Evolutionary conservation across 2,113 vertebrate genomes (phyloP).

Genomic region (Alethe diademata): DNA sequence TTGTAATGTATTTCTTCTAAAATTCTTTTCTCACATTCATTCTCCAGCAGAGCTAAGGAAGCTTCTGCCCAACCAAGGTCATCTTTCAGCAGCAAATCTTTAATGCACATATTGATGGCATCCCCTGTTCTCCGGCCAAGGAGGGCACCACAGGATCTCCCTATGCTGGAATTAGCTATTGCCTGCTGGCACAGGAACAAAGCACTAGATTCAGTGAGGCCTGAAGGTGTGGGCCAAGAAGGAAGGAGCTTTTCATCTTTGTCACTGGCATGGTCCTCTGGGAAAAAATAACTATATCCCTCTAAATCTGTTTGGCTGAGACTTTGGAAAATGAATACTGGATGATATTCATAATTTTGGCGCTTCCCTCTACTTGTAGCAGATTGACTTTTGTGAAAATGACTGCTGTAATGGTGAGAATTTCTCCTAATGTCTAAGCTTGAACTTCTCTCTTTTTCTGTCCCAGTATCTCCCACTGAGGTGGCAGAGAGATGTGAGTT

Average conservation of each 20-base stretch:
- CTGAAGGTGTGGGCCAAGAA: slow-evolving; percentile 85
- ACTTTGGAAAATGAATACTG: slow-evolving; percentile 67
- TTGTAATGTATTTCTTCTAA: slow-evolving; percentile 71
- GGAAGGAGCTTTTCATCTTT: slow-evolving; percentile 54
- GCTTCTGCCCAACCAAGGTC: slow-evolving; percentile 81
- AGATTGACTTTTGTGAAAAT: neutral
- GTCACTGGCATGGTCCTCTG: slow-evolving; percentile 81
- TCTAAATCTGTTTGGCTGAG: slow-evolving; percentile 77
- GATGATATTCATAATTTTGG: slow-evolving; percentile 64
- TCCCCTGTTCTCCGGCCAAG: slow-evolving; percentile 59
- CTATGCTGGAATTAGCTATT: slow-evolving; percentile 81
- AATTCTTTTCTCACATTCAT: slow-evolving; percentile 88
- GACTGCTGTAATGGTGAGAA: neutral
- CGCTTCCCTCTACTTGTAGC: slow-evolving; percentile 46
- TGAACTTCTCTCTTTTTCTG: neutral
- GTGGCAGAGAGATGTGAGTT: neutral
- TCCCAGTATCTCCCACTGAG: neutral
- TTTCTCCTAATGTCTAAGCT: neutral
- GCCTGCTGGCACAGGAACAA: slow-evolving; percentile 70
- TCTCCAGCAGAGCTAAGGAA: slow-evolving; percentile 85
- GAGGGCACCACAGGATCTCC: slow-evolving; percentile 71
- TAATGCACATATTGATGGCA: slow-evolving; percentile 79
- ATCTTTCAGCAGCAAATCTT: slow-evolving; percentile 87
- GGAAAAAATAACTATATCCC: slow-evolving; percentile 85
- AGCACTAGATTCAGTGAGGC: slow-evolving; percentile 71